phyloP scores from a whole-genome alignment of 2,888 invertebrate species.

The Ecliptopera silaceata region DNA sequence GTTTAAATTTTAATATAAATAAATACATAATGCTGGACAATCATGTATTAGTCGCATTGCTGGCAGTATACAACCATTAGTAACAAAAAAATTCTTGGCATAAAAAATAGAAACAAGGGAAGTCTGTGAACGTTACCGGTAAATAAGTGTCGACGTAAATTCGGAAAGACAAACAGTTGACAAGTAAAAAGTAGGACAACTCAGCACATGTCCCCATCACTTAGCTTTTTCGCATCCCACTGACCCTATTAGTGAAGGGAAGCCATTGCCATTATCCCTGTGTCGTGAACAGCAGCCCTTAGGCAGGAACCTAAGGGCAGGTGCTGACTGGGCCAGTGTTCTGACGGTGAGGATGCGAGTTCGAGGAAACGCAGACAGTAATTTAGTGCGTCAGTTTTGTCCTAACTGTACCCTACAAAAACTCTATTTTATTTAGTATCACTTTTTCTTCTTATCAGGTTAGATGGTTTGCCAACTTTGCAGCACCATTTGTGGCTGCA shows the following conservation, averaged over 20 bases:
- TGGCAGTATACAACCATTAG: too few relatives aligned
- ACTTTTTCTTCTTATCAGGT: too few relatives aligned
- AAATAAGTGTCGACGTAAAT: constrained; percentile 4
- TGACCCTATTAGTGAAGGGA: constrained; percentile 58
- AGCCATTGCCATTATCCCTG: constrained; percentile 49
- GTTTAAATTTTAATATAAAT: too few relatives aligned
- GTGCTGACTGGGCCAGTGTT: not conserved
- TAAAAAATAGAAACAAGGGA: not conserved
- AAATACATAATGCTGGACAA: too few relatives aligned
- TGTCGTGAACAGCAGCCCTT: constrained; percentile 44
- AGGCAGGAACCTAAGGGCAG: constrained; percentile 25
- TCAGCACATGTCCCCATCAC: constrained; percentile 29
- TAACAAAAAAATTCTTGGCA: too few relatives aligned
- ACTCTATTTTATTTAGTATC: too few relatives aligned
- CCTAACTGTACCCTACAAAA: too few relatives aligned
- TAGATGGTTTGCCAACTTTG: too few relatives aligned
- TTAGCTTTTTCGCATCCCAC: constrained; percentile 37
- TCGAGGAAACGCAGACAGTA: not conserved
- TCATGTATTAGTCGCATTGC: too few relatives aligned
- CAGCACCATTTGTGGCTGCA: too few relatives aligned
- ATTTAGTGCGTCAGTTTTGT: too few relatives aligned
- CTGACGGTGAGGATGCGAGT: not conserved
- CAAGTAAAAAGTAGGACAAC: constrained; percentile 24
- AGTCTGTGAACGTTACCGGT: not conserved
- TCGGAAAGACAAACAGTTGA: constrained; percentile 9